A percentile compares a stretch with the other conserved stretches of the same genome.
phyloP scores from a whole-genome alignment of 1,140 invertebrate genomes.

The Plutomurus gul region DNA sequence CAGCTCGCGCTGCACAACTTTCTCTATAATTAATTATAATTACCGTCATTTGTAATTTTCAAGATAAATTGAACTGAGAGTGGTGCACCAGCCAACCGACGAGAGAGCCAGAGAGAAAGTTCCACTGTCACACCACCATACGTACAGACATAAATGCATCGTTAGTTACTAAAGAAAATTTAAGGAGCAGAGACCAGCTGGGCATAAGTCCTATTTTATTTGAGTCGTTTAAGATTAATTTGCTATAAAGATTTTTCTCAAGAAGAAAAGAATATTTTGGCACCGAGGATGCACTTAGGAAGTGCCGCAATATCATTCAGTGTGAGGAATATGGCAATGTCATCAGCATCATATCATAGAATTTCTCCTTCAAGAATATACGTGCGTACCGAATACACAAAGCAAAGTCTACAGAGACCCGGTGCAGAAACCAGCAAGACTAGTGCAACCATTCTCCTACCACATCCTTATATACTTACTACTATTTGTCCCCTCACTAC shows the following conservation, averaged over 20 bases:
- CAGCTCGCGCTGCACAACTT: neutral
- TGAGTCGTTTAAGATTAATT: neutral
- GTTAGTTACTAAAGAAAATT: no score
- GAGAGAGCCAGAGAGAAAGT: neutral
- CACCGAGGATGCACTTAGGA: neutral
- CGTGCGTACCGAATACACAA: neutral
- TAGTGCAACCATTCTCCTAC: neutral
- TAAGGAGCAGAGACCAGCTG: neutral
- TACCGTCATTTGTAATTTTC: conserved; percentile 14
- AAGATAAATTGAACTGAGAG: neutral
- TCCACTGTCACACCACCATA: no score
- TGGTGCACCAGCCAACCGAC: neutral
- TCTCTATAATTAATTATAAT: conserved; percentile 26
- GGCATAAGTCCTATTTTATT: conserved; percentile 11
- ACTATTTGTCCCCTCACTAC: no score
- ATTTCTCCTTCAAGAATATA: neutral
- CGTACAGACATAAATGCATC: no score
- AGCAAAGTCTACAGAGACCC: neutral
- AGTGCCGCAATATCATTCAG: neutral
- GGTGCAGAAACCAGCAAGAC: neutral
- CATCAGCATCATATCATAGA: neutral
- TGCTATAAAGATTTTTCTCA: neutral
- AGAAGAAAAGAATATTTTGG: neutral
- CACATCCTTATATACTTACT: no score
- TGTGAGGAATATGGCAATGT: no score